Evolutionary conservation across 1,140 invertebrate species (phyloP), one percentile per base, ranked within the genome.

Genomic region (Trichonephila clavata): DNA sequence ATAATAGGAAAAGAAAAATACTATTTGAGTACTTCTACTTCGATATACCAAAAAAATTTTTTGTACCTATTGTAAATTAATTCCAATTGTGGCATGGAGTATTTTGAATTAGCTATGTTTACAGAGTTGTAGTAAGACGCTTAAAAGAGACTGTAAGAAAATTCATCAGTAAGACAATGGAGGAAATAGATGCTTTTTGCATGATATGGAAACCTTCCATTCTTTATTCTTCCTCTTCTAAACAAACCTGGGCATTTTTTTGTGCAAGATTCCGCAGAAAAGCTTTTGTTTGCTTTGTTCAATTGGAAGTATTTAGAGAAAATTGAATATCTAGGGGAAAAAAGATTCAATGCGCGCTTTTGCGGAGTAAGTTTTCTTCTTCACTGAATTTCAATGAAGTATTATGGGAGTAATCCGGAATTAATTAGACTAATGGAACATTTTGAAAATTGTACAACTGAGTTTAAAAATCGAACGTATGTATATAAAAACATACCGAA

Each of bases 371-470:
- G 71, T 18, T 77, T 77, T 77, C 71, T 77, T 77, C 71, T 77
- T 77, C 71, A 32, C 27, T 77, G 71, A 32, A 77, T 77, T 77
- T 77, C 71, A 77, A 77, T 77, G 71, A 77, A 32, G 71, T 77
- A 27, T 77, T 77, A 77, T 77, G 18, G 14, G 32, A 27, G 32
- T 77, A 77, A 77, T 77, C 71, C 27, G 71, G 71, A 77, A 32
- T 77, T 77, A 77, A 77, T 77, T 77, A 77, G 71, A 32, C 71
- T 77, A 77, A 77, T 77, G 71, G 71, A 77, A 77, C 71, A 77
- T 32, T 77, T 77, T 77, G 10, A 77, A 77, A 77, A 77, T 77
- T 77, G 71, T 77, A 77, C 71, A 27, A 77, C 71, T 77, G 71
- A 77, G 32, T 77, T 77, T 32, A 77, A 27, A 77, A 77, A 77